These are phyloP conservation scores for Ailuropoda melanoleuca DNA, from an alignment of 2,113 vertebrate genomes.

Conservation along the genomic window DNA sequence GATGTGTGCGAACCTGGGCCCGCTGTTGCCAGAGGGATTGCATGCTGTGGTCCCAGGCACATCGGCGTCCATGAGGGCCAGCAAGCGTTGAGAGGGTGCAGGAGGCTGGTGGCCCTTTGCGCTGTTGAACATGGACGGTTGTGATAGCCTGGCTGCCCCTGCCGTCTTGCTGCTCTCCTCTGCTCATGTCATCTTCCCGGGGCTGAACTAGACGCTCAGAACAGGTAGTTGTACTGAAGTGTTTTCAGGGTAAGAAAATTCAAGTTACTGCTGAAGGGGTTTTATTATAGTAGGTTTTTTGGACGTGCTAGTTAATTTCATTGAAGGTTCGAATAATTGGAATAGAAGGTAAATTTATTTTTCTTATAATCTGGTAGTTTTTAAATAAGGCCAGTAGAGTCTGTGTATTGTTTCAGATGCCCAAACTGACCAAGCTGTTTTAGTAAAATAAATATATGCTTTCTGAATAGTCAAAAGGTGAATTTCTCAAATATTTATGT, in stretches of 20 bases:
- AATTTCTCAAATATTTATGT: constrained; percentile 56
- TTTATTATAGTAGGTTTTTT: constrained; percentile 31
- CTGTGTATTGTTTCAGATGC: constrained; percentile 19
- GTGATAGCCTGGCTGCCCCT: neutral
- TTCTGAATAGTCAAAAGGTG: neutral
- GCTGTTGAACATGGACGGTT: neutral
- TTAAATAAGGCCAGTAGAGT: constrained; percentile 54
- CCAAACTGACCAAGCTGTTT: constrained; percentile 56
- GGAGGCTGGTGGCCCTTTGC: neutral
- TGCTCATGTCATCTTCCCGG: neutral
- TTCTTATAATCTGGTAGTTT: constrained; percentile 63
- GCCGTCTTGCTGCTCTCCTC: neutral
- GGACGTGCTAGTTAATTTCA: neutral
- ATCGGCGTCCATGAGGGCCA: no score
- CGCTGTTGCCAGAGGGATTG: neutral
- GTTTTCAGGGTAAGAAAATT: neutral
- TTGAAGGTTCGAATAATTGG: constrained; percentile 53
- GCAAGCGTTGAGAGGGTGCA: no score
- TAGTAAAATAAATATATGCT: constrained; percentile 64
- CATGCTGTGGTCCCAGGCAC: neutral
- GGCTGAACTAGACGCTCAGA: neutral
- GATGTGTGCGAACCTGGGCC: neutral
- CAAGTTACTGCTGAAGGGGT: constrained; percentile 4
- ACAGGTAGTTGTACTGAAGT: neutral
- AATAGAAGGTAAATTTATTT: constrained; percentile 62